These are phyloP conservation scores for Climacteris rufus DNA, from an alignment of 2,113 vertebrate genomes.

Conservation along the genomic window DNA sequence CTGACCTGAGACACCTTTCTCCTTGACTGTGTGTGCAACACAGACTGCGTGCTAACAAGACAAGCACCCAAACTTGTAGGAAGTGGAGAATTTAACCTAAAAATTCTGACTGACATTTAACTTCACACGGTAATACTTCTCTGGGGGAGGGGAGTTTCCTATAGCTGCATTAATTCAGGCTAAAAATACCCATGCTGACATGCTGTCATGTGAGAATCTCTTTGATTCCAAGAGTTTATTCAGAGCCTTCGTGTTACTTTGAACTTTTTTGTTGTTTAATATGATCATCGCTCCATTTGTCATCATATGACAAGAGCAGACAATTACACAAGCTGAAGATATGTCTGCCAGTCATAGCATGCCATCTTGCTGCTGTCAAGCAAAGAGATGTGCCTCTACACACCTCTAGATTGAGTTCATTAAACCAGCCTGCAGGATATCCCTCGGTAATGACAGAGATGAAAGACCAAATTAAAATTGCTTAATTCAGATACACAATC, in stretches of 20 bases:
- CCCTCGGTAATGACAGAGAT: slow-evolving; percentile 50
- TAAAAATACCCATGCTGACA: slow-evolving; percentile 64
- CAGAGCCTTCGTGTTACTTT: slow-evolving; percentile 55
- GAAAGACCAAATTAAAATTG: slow-evolving; percentile 60
- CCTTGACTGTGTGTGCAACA: neutral
- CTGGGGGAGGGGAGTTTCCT: slow-evolving; percentile 60
- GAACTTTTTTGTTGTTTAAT: slow-evolving; percentile 69
- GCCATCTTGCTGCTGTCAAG: slow-evolving; percentile 57
- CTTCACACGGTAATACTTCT: neutral
- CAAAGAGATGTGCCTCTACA: slow-evolving; percentile 51
- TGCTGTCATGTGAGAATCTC: slow-evolving; percentile 58
- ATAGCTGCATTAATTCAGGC: slow-evolving; percentile 58
- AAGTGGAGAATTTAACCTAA: slow-evolving; percentile 15
- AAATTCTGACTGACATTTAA: slow-evolving; percentile 44
- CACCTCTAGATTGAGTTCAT: slow-evolving; percentile 56
- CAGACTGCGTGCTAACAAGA: neutral
- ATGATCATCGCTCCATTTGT: slow-evolving; percentile 53
- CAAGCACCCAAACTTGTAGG: slow-evolving; percentile 6
- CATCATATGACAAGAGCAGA: slow-evolving; percentile 42
- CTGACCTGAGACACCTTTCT: neutral
- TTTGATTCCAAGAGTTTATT: slow-evolving; percentile 63
- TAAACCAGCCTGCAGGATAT: slow-evolving; percentile 55
- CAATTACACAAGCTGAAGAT: slow-evolving; percentile 52
- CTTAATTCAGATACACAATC: slow-evolving; percentile 43
- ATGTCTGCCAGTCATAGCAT: slow-evolving; percentile 64